A percentile compares a stretch with the other conserved stretches of the same genome.
Conservation (phyloP, 2,888 invertebrate species). For the Hemistola chrysoprasaria region DNA sequence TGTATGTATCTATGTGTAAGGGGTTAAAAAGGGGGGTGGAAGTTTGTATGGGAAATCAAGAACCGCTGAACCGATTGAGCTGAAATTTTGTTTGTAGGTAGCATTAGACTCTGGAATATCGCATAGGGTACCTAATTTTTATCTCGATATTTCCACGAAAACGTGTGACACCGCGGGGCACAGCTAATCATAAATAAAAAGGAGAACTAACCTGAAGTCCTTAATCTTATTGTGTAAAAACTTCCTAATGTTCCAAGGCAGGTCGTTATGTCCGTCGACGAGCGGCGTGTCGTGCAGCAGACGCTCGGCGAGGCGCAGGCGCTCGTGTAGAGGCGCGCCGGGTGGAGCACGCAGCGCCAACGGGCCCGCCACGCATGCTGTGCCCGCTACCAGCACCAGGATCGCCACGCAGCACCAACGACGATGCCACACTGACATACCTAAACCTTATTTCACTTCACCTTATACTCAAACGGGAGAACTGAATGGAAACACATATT, state of each 20-base stretch:
- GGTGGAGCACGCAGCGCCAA: constrained; percentile 89
- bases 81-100: too few relatives aligned
- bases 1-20: too few relatives aligned
- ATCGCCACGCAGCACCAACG: constrained; percentile 91
- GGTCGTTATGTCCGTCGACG: constrained; percentile 94
- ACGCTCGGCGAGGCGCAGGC: constrained; percentile 87
- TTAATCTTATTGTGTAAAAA: constrained; percentile 94
- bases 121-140: too few relatives aligned
- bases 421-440: constrained; percentile 76
- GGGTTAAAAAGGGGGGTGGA: too few relatives aligned
- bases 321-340: constrained; percentile 89
- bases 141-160: too few relatives aligned
- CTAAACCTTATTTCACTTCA: constrained; percentile 33
- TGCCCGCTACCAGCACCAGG: constrained; percentile 88
- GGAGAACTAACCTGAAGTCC: constrained; percentile 88
- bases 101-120: too few relatives aligned
- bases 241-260: constrained; percentile 95
- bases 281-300: constrained; percentile 90
- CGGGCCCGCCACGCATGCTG: constrained; percentile 91
- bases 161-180: too few relatives aligned
- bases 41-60: too few relatives aligned
- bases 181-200: too few relatives aligned
- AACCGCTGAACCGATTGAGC: too few relatives aligned
- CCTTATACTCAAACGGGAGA: too few relatives aligned
- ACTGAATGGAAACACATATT: too few relatives aligned